Conservation (phyloP, 2,797 vertebrate genomes). For the Leucoraja ocellata region DNA sequence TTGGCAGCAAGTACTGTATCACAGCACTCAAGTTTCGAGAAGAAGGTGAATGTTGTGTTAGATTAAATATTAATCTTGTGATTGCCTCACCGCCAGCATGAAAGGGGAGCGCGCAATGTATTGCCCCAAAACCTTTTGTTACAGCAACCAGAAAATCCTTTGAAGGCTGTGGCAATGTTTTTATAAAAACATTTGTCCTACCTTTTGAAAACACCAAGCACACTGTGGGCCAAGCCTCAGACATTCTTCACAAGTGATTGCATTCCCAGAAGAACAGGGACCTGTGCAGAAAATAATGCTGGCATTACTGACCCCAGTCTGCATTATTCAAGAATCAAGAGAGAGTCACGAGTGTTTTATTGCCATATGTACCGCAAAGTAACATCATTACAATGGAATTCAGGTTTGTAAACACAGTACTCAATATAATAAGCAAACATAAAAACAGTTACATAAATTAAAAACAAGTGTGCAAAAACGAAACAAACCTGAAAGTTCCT, state of each 20-base stretch:
- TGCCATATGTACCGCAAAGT: too few species aligned
- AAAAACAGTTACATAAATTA: too few species aligned
- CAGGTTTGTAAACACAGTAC: too few species aligned
- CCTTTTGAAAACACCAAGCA: slow-evolving; percentile 92
- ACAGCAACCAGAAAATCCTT: too few species aligned
- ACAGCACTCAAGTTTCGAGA: neutral
- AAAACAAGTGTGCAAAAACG: too few species aligned
- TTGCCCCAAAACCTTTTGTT: neutral
- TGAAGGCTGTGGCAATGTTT: slow-evolving; percentile 39
- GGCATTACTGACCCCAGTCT: neutral
- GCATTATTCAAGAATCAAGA: neutral
- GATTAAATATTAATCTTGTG: slow-evolving; percentile 17
- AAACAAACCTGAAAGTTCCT: too few species aligned
- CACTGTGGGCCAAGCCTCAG: slow-evolving; percentile 78
- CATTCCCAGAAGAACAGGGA: slow-evolving; percentile 65
- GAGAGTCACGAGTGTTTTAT: too few species aligned
- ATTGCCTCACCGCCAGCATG: too few species aligned
- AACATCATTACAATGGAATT: too few species aligned
- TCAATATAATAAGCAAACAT: too few species aligned
- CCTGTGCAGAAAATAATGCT: slow-evolving; percentile 54
- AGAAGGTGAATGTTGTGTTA: neutral
- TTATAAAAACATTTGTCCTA: slow-evolving; percentile 53
- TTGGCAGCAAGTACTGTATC: neutral
- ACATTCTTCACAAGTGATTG: slow-evolving; percentile 80
- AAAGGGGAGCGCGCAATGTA: neutral